These are phyloP conservation scores for Notospermus geniculatus DNA, from an alignment of 1,140 invertebrate genomes.

Conservation along the genomic window DNA sequence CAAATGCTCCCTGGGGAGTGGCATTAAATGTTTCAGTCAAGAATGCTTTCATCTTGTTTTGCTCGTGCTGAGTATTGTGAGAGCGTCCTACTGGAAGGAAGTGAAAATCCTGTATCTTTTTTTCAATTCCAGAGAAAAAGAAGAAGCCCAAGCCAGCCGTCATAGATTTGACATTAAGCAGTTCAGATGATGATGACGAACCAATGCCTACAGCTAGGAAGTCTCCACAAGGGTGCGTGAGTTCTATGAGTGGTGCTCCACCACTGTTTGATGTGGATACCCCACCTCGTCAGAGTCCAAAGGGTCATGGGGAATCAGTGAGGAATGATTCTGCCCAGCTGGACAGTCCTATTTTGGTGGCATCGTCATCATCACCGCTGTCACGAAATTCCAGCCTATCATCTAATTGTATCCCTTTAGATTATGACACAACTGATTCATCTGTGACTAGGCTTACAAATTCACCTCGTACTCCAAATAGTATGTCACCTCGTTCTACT, in stretches of 20 bases:
- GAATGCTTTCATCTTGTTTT: background rate
- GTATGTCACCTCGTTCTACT: too few relatives aligned
- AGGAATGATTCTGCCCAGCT: background rate
- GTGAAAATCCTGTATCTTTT: background rate
- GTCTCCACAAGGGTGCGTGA: constrained; percentile 2
- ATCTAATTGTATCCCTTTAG: too few relatives aligned
- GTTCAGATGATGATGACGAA: constrained; percentile 32
- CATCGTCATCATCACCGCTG: too few relatives aligned
- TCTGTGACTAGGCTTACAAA: too few relatives aligned
- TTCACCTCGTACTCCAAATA: too few relatives aligned
- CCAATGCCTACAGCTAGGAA: background rate
- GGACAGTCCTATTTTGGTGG: background rate
- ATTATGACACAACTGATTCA: too few relatives aligned
- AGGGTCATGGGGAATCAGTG: background rate
- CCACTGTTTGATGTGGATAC: constrained; percentile 14
- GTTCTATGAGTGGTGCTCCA: constrained; percentile 14
- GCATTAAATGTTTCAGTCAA: background rate
- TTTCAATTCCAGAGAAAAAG: background rate
- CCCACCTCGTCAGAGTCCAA: constrained; percentile 15
- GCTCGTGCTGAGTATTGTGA: background rate
- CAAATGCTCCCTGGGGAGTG: background rate
- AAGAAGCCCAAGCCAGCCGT: constrained; percentile 44
- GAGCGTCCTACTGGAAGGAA: background rate
- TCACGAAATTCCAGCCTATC: too few relatives aligned
- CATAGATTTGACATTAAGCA: constrained; percentile 45